phyloP scores from a whole-genome alignment of 2,113 vertebrate genomes.

The Solea solea region DNA sequence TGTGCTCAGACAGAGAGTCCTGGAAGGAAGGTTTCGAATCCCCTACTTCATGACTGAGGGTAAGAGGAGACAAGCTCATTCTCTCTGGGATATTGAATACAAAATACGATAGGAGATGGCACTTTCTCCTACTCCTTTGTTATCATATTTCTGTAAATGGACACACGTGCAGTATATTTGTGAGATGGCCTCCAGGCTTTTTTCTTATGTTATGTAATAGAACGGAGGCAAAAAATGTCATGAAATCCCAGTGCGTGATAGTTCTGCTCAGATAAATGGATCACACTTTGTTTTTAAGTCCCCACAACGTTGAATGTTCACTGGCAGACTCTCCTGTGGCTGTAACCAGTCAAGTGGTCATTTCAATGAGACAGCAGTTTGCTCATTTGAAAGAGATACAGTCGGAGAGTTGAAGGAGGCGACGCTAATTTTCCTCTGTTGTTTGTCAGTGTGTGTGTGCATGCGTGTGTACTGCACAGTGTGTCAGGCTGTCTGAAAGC shows the following conservation, averaged over 20 bases:
- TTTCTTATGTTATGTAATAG: neutral
- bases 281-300: slow-evolving; percentile 28
- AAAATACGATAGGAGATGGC: neutral
- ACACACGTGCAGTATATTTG: neutral
- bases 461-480: slow-evolving; percentile 31
- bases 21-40: slow-evolving; percentile 98
- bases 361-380: slow-evolving; percentile 26
- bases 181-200: slow-evolving; percentile 1
- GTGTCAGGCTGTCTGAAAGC: slow-evolving; percentile 57
- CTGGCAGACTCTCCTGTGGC: slow-evolving; percentile 13
- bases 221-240: slow-evolving; percentile 11
- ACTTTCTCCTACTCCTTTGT: neutral
- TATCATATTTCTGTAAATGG: slow-evolving; percentile 11
- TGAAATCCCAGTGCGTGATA: slow-evolving; percentile 10
- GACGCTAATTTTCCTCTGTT: slow-evolving; percentile 23
- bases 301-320: slow-evolving; percentile 5
- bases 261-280: slow-evolving; percentile 11
- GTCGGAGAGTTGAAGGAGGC: neutral
- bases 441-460: slow-evolving; percentile 14
- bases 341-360: slow-evolving; percentile 26
- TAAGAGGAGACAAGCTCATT: slow-evolving; percentile 60
- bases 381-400: slow-evolving; percentile 37
- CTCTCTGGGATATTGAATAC: neutral
- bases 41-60: slow-evolving; percentile 99
- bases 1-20: slow-evolving; percentile 92